Conservation (phyloP, 1,140 invertebrate genomes). For the Radopholus similis region DNA sequence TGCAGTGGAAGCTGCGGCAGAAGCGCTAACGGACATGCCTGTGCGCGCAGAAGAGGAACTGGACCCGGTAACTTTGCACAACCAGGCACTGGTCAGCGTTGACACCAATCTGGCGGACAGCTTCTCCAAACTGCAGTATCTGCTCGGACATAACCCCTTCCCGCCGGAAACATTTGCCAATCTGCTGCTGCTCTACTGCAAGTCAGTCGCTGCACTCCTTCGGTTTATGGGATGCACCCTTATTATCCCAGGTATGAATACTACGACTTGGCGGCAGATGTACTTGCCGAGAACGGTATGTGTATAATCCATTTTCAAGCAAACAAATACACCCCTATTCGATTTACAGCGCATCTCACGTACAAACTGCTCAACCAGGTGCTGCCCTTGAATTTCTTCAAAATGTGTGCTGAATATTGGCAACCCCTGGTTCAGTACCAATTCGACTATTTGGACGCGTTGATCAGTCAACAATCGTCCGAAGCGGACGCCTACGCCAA, state of each 20-base stretch:
- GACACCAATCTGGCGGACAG: slow-evolving; percentile 82
- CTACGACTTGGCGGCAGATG: slow-evolving; percentile 93
- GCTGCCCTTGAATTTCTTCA: slow-evolving; percentile 55
- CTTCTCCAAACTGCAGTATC: slow-evolving; percentile 93
- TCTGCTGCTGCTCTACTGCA: slow-evolving; percentile 84
- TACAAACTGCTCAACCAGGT: slow-evolving; percentile 90
- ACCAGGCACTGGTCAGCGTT: slow-evolving; percentile 94
- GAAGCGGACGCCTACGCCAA: slow-evolving; percentile 94
- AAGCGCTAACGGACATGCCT: slow-evolving; percentile 95
- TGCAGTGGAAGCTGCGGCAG: slow-evolving; percentile 76
- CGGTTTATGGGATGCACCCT: not conserved
- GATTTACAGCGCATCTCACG: slow-evolving; percentile 71
- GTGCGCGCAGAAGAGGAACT: slow-evolving; percentile 89
- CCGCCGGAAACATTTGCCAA: slow-evolving; percentile 97
- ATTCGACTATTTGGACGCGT: slow-evolving; percentile 74
- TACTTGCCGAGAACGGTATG: slow-evolving; percentile 86
- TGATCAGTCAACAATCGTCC: slow-evolving; percentile 94
- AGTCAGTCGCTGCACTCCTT: slow-evolving; percentile 68
- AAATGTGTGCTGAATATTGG: not conserved
- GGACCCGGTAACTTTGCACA: slow-evolving; percentile 95
- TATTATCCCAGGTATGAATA: slow-evolving; percentile 65
- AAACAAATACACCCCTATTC: not conserved
- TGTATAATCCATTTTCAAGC: not conserved
- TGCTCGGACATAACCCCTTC: slow-evolving; percentile 90
- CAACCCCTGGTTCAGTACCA: slow-evolving; percentile 67